Evolutionary conservation across 2,113 vertebrate species (phyloP).

Genomic region (Tamias sibiricus): DNA sequence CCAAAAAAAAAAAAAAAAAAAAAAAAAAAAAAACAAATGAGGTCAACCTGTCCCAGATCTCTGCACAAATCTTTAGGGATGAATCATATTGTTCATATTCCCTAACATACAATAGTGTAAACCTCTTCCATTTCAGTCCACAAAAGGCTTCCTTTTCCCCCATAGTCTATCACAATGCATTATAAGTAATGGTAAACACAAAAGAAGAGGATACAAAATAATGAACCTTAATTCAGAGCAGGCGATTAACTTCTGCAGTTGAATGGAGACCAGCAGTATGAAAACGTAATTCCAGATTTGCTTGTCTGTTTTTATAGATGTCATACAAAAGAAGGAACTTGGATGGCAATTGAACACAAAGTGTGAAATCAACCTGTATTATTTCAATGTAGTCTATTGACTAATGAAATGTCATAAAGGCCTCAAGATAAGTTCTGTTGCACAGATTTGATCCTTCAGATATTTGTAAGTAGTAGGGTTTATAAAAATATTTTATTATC

Average conservation of each 20-base stretch:
- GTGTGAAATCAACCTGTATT: neutral
- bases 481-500: neutral
- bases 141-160: neutral
- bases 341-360: neutral
- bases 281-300: neutral
- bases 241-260: neutral
- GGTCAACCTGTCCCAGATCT: neutral
- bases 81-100: constrained; percentile 40
- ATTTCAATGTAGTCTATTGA: constrained; percentile 30
- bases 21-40: too few species aligned
- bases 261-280: neutral
- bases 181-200: constrained; percentile 23
- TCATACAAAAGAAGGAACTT: constrained; percentile 13
- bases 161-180: neutral
- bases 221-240: neutral
- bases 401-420: neutral
- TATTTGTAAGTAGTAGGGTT: neutral
- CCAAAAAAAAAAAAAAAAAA: too few species aligned
- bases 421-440: neutral
- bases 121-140: constrained; percentile 42
- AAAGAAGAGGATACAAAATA: neutral
- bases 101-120: neutral
- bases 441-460: neutral
- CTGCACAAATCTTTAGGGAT: constrained; percentile 27
- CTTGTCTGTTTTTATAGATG: neutral